phyloP scores from a whole-genome alignment of 2,797 vertebrate species.

The Aeoliscus strigatus region DNA sequence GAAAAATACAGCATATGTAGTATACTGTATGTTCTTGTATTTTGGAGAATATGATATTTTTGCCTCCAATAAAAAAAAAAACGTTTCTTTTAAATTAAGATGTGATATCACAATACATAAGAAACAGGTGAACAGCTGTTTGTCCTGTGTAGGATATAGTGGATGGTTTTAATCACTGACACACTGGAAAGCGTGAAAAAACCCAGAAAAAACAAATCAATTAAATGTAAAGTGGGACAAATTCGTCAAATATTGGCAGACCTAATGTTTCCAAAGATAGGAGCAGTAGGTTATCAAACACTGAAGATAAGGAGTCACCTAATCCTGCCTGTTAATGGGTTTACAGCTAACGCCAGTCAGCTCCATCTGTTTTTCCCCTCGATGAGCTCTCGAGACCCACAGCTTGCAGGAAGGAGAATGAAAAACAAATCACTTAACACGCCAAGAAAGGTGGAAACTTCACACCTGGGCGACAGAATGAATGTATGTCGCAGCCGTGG shows the following conservation, averaged over 20 bases:
- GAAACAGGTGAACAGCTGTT: no score
- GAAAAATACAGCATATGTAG: no score
- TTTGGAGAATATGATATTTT: no score
- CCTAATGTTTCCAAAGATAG: slow-evolving; percentile 20
- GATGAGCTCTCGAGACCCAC: slow-evolving; percentile 33
- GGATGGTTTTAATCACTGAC: no score
- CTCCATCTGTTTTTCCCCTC: slow-evolving; percentile 64
- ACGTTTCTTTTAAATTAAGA: no score
- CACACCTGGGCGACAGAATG: slow-evolving; percentile 1
- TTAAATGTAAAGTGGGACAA: no score
- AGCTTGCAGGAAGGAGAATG: slow-evolving; percentile 10
- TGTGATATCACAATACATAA: no score
- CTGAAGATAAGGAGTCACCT: slow-evolving; percentile 46
- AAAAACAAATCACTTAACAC: slow-evolving; percentile 24
- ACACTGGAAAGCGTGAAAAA: no score
- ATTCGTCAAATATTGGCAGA: background rate
- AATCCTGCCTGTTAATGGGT: slow-evolving; percentile 66
- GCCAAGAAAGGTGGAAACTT: slow-evolving; percentile 7
- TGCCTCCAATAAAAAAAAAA: no score
- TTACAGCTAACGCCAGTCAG: slow-evolving; percentile 60
- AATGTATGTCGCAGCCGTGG: slow-evolving; percentile 3
- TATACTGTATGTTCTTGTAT: no score
- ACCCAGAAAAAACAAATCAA: no score
- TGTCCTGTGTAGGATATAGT: no score
- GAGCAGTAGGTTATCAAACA: slow-evolving; percentile 36